phyloP scores from a whole-genome alignment of 2,888 invertebrate species.

The Dasysyrphus albostriatus region DNA sequence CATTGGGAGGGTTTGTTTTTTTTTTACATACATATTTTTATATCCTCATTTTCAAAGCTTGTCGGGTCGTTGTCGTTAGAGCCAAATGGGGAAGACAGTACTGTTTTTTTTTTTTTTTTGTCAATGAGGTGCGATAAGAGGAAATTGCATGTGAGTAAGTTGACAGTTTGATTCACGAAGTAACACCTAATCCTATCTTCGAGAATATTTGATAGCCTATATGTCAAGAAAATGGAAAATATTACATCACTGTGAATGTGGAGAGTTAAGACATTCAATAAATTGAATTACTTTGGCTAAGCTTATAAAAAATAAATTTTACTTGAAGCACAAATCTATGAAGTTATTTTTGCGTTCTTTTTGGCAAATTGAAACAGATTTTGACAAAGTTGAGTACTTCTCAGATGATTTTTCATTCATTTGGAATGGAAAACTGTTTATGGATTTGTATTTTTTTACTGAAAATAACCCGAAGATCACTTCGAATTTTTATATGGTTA shows the following conservation, averaged over 20 bases:
- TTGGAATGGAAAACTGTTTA: too few relatives aligned
- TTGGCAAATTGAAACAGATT: background rate
- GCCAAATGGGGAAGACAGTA: slow-evolving; percentile 52
- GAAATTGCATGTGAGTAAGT: slow-evolving; percentile 67
- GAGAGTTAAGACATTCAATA: slow-evolving; percentile 18
- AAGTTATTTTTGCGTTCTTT: background rate
- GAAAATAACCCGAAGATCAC: too few relatives aligned
- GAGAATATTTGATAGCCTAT: background rate
- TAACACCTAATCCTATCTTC: slow-evolving; percentile 18
- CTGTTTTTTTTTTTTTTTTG: slow-evolving; percentile 36
- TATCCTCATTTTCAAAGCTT: background rate
- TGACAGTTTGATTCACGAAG: slow-evolving; percentile 53
- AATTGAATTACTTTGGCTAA: background rate
- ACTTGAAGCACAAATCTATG: background rate
- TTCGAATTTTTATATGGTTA: too few relatives aligned
- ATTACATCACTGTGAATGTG: background rate
- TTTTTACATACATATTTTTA: background rate
- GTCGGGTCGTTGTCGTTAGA: slow-evolving; percentile 37
- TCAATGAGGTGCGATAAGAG: slow-evolving; percentile 72
- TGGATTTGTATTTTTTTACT: too few relatives aligned
- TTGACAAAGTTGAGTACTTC: background rate
- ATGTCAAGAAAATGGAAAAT: slow-evolving; percentile 15
- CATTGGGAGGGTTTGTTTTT: slow-evolving; percentile 6
- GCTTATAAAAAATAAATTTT: background rate
- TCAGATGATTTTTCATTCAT: background rate